phyloP scores from a whole-genome alignment of 2,113 vertebrate species.

The Rhabdornis inornatus region DNA sequence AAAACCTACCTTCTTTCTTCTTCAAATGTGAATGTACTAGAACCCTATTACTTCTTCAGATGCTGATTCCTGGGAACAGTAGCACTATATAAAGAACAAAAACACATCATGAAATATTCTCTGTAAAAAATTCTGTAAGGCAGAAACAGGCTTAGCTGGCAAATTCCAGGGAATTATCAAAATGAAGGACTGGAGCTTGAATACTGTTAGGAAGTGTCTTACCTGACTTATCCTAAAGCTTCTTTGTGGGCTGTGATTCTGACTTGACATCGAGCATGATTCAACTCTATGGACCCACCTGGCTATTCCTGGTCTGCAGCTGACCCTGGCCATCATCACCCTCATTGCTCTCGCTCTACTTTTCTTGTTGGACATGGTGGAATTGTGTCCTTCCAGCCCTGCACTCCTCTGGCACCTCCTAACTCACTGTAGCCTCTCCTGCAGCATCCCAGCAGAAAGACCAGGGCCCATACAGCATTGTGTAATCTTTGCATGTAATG shows the following conservation, averaged over 20 bases:
- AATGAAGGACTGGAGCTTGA: background rate
- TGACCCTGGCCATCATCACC: background rate
- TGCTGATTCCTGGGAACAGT: background rate
- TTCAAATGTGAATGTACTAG: background rate
- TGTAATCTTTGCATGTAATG: background rate
- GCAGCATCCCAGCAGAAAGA: background rate
- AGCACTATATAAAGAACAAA: background rate
- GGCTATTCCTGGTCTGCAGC: background rate
- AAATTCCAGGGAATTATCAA: background rate
- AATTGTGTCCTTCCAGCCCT: background rate
- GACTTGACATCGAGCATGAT: background rate
- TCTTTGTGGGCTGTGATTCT: background rate
- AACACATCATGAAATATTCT: background rate
- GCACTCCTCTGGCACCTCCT: background rate
- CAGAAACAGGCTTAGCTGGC: background rate
- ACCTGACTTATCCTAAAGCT: background rate
- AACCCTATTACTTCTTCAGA: background rate
- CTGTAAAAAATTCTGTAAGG: background rate
- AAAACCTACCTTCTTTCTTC: background rate
- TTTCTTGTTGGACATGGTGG: background rate
- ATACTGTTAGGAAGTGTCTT: background rate
- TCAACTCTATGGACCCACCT: background rate
- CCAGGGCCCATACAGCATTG: fast-evolving
- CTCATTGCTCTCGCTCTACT: background rate
- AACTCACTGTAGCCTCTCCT: fast-evolving